Percentiles rank a stretch among this genome's conserved stretches.
Evolutionary conservation across 1,140 invertebrate species (phyloP).

Genomic region (Pachyrhynchus sulphureomaculatus): DNA sequence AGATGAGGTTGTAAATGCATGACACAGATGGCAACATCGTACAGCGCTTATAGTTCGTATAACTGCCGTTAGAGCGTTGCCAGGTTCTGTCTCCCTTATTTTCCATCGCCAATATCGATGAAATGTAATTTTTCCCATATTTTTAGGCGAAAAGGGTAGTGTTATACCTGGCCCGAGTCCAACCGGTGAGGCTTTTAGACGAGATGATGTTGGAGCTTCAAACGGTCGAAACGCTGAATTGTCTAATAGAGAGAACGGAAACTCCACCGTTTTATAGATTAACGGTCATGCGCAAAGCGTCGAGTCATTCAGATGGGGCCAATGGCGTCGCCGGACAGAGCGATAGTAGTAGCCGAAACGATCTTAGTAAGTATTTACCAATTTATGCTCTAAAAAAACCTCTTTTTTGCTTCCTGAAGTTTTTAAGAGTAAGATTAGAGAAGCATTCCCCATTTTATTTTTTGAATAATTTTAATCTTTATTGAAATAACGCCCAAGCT

Average conservation of each 20-base stretch:
- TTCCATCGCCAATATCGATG: no score
- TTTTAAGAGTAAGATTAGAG: no score
- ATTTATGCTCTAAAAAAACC: not conserved
- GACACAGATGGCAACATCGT: no score
- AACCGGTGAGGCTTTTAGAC: conserved; percentile 88
- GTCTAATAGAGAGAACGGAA: conserved; percentile 92
- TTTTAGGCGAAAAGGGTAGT: conserved; percentile 90
- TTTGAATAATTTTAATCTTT: no score
- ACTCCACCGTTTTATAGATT: conserved; percentile 96
- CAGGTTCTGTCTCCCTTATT: no score
- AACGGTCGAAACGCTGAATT: conserved; percentile 93
- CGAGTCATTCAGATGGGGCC: conserved; percentile 74
- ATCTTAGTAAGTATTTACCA: conserved; percentile 43
- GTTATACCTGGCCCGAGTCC: conserved; percentile 85
- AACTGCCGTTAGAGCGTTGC: no score
- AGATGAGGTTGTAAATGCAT: no score
- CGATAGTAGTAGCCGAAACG: conserved; percentile 52
- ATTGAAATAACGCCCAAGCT: no score
- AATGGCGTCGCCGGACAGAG: conserved; percentile 54
- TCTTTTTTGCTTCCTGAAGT: no score
- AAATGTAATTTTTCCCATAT: no score
- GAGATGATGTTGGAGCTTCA: conserved; percentile 96
- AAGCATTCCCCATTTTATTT: no score
- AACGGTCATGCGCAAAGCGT: conserved; percentile 87
- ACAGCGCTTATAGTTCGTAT: no score